A percentile compares a stretch with the other conserved stretches of the same genome.
These are phyloP conservation scores for Bambusicola thoracicus DNA, from an alignment of 2,113 vertebrate genomes.

Conservation along the genomic window DNA sequence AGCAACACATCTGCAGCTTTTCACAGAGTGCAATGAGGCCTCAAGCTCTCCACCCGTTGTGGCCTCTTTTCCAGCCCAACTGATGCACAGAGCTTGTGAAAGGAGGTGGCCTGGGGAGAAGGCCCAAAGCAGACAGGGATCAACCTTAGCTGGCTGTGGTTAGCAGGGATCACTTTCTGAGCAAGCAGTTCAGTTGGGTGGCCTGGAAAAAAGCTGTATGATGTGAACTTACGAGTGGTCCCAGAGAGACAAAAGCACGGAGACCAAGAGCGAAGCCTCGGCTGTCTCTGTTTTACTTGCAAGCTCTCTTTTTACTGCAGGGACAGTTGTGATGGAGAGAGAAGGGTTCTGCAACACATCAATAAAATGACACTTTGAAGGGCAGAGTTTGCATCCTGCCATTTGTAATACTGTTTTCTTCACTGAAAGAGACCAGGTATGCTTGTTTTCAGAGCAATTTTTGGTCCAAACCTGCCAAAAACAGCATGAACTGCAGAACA, in stretches of 20 bases:
- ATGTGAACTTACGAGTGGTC: background rate
- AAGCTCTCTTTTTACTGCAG: background rate
- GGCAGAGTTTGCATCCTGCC: background rate
- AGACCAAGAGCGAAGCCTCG: background rate
- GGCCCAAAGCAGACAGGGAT: background rate
- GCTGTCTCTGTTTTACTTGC: fast-evolving
- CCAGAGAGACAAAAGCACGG: background rate
- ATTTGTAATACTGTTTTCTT: background rate
- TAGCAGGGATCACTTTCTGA: background rate
- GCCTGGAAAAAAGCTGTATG: background rate
- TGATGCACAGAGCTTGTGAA: background rate
- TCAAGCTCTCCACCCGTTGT: background rate
- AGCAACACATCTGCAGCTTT: background rate
- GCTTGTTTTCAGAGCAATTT: background rate
- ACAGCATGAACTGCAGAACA: background rate
- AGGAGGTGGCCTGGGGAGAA: background rate
- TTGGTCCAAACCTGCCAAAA: background rate
- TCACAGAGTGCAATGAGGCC: fast-evolving
- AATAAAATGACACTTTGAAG: background rate
- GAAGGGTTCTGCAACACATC: background rate
- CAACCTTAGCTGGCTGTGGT: background rate
- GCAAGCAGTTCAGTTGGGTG: background rate
- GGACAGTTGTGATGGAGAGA: background rate
- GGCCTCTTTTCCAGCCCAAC: background rate
- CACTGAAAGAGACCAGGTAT: background rate